Evolutionary conservation across 1,140 invertebrate species (phyloP), one percentile per base, ranked within the genome.

Genomic region (Galleria mellonella): DNA sequence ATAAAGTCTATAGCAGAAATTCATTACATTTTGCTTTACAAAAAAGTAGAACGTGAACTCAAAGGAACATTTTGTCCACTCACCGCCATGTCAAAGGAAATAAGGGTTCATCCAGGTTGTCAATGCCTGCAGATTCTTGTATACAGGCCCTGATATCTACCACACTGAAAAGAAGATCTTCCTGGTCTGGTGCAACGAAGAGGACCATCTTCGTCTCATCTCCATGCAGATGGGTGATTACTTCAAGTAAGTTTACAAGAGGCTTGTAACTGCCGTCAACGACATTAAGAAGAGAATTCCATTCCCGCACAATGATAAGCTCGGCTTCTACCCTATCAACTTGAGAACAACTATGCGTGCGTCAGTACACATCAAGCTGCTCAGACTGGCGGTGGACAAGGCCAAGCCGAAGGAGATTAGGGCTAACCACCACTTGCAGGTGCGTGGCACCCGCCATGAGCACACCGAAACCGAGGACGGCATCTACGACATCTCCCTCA

Each of bases 261-360:
- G 97, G 74, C 88, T 99, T 47, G 94, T 97, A 51, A 93, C 89
- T 13, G 96, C 94, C 51, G 95, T 98, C 48, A 97, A 97, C 58
- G 93, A 96, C 57, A 97, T 98, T 67, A 95, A 98, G 85, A 93
- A 96, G 87, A 91, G 94, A 70, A 82, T 97, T 56, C 94, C 94
- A 11, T 98, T 98, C 92, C 96, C 94, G 32, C 94, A 96, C 79
- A 90, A 97, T 65, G 94, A 98, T 64, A 91, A 96, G 61, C 92
- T 98, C 43, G 98, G 98, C 40, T 99, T 99, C 93, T 99, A 98
- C 90, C 97, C 97, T 37, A 97, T 96, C 76, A 99, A 99, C 87
- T 87, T 99, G 87, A 97, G 98, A 27, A 99, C 98, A 46, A 98
- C 97, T 32, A 94, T 99, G 45, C 94, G 98, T 62, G 97, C 98